Conservation (phyloP, 2,797 vertebrate genomes). For the Eospalax fontanierii region DNA sequence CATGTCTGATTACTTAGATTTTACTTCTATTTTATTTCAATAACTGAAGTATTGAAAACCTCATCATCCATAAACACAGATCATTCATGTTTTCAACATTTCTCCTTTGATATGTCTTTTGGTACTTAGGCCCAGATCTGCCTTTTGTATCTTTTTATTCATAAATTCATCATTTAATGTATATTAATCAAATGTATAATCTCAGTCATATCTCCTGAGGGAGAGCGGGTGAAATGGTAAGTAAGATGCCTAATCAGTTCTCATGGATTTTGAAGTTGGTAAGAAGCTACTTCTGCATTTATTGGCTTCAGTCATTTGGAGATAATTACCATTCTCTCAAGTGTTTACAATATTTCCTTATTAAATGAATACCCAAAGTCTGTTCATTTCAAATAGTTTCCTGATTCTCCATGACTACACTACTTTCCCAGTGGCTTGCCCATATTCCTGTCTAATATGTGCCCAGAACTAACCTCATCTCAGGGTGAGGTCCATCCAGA, state of each 20-base stretch:
- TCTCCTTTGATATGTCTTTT: conserved; percentile 1
- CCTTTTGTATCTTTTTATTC: not conserved
- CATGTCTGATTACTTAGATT: not conserved
- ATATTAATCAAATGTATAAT: not conserved
- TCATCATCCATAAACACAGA: not conserved
- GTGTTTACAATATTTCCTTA: not conserved
- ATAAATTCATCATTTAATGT: not conserved
- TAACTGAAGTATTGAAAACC: not conserved
- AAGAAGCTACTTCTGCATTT: not conserved
- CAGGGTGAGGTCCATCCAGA: not conserved
- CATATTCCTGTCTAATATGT: not conserved
- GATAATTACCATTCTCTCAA: not conserved
- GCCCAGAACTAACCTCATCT: not conserved
- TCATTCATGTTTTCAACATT: not conserved
- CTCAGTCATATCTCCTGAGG: not conserved
- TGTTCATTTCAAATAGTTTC: conserved; percentile 23
- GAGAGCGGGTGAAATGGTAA: not conserved
- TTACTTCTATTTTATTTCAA: conserved; percentile 22
- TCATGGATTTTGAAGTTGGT: not conserved
- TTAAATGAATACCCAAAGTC: not conserved
- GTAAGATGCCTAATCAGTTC: not conserved
- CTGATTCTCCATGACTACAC: not conserved
- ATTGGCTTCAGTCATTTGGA: not conserved
- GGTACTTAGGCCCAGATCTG: not conserved
- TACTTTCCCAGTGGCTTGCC: not conserved